Percentiles rank a stretch among this genome's conserved stretches.
These are phyloP conservation scores for Lamproptera curius DNA, from an alignment of 2,888 invertebrate genomes.

Conservation along the genomic window DNA sequence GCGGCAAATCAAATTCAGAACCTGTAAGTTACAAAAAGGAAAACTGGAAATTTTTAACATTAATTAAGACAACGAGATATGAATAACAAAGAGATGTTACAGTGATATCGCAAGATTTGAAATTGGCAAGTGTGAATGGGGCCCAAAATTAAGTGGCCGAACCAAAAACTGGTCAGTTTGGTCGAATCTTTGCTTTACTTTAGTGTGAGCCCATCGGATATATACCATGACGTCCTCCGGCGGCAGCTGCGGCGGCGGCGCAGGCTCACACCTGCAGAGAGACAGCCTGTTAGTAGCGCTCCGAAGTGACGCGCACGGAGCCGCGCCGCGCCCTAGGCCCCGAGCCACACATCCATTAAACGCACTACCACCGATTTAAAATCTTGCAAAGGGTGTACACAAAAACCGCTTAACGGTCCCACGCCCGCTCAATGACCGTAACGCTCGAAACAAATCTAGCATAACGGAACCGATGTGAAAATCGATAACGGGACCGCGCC, in stretches of 20 bases:
- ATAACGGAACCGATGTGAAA: conserved; percentile 43
- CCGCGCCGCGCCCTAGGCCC: conserved; percentile 34
- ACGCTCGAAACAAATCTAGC: conserved; percentile 43
- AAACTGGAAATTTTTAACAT: conserved; percentile 72
- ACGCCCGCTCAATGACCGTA: conserved; percentile 41
- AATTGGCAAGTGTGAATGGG: conserved; percentile 72
- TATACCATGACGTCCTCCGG: conserved; percentile 74
- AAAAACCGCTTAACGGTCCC: conserved; percentile 30
- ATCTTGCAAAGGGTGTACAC: conserved; percentile 62
- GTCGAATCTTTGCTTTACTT: conserved; percentile 71
- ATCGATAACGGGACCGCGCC: conserved; percentile 62
- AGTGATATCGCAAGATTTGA: conserved; percentile 76
- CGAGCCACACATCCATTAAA: conserved; percentile 28
- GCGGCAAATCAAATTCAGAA: conserved; percentile 78
- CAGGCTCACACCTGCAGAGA: conserved; percentile 79
- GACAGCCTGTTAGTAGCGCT: conserved; percentile 76
- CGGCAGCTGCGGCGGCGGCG: conserved; percentile 73
- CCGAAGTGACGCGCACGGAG: conserved; percentile 33
- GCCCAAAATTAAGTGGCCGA: conserved; percentile 79
- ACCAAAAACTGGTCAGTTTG: conserved; percentile 69
- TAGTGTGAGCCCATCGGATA: conserved; percentile 77
- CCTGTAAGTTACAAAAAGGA: conserved; percentile 74
- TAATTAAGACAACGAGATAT: conserved; percentile 62
- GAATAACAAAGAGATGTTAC: conserved; percentile 65
- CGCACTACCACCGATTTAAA: conserved; percentile 68